These are phyloP conservation scores for Eunapius fragilis DNA, from an alignment of 37 sponge, comb jelly and placozoan species.

Conservation along the genomic window DNA sequence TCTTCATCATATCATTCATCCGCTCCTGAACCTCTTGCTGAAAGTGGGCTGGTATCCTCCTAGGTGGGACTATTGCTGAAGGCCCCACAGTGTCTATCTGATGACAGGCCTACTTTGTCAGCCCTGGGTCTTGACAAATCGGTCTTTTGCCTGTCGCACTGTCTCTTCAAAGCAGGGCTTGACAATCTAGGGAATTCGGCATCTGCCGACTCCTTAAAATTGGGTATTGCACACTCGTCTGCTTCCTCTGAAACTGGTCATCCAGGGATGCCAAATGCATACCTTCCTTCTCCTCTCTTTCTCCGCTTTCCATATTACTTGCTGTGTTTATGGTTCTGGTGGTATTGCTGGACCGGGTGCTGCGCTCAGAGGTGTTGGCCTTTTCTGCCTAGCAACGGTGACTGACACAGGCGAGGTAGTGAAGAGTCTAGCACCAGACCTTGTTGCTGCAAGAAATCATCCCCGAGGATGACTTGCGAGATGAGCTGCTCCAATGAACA, in stretches of 20 bases:
- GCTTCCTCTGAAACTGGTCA: conserved; percentile 13
- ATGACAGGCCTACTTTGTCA: conserved; percentile 29
- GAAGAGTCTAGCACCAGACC: too few relatives aligned
- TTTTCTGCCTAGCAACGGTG: too few relatives aligned
- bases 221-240: conserved; percentile 49
- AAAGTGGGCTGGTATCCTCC: conserved; percentile 56
- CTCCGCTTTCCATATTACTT: not conserved
- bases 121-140: conserved; percentile 51
- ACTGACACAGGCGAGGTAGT: too few relatives aligned
- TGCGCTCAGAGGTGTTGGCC: too few relatives aligned
- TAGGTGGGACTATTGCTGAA: conserved; percentile 38
- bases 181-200: conserved; percentile 20
- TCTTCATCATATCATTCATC: conserved; percentile 53
- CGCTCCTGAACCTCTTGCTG: conserved; percentile 57
- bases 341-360: too few relatives aligned
- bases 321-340: too few relatives aligned
- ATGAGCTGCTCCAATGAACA: too few relatives aligned
- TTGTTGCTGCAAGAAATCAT: too few relatives aligned
- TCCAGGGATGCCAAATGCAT: conserved; percentile 25
- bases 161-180: not conserved
- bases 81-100: conserved; percentile 28
- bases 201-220: not conserved
- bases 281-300: conserved; percentile 27
- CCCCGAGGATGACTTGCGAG: too few relatives aligned
- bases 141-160: conserved; percentile 7